Conservation (phyloP, 1,140 invertebrate species). For the Formica selysi region DNA sequence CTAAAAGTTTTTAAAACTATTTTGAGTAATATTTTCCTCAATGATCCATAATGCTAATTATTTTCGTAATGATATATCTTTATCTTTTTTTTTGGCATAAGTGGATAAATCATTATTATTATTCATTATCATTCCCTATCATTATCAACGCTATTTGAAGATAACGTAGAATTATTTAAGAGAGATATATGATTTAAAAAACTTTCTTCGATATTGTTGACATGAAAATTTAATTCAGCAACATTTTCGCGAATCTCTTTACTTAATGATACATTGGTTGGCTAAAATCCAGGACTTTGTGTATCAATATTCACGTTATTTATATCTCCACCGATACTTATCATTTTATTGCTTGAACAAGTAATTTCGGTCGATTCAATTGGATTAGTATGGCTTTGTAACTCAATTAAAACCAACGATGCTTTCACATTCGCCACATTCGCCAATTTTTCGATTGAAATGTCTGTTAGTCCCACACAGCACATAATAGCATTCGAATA, state of each 20-base stretch:
- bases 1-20: slow-evolving; percentile 7
- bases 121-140: not conserved
- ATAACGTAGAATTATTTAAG: not conserved
- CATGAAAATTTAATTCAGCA: not conserved
- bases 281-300: not conserved
- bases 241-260: not conserved
- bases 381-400: not conserved
- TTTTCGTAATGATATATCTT: not conserved
- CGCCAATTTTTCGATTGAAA: not conserved
- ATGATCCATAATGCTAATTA: not conserved
- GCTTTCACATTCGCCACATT: not conserved
- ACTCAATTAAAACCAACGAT: not conserved
- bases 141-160: not conserved
- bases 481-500: no score
- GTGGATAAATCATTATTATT: not conserved
- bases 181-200: not conserved
- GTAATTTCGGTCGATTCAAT: not conserved
- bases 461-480: not conserved
- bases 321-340: not conserved
- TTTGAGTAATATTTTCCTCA: slow-evolving; percentile 5
- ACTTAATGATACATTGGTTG: not conserved
- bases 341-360: not conserved
- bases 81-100: no score
- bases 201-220: not conserved
- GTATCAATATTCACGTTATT: not conserved